A percentile compares a stretch with the other conserved stretches of the same genome.
Conservation (phyloP, 2,113 vertebrate species). For the Piprites chloris region DNA sequence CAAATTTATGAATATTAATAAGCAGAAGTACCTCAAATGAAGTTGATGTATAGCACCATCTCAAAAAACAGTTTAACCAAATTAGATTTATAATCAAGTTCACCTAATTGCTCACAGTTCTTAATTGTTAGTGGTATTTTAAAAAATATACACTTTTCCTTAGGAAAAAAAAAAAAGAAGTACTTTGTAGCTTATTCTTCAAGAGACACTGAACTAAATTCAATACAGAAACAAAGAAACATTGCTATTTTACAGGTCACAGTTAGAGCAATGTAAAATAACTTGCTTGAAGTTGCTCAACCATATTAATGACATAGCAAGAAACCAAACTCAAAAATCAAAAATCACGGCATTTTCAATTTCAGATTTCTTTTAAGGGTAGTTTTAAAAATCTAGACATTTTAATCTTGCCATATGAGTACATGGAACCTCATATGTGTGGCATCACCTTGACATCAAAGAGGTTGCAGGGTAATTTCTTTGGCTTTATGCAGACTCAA, state of each 20-base stretch:
- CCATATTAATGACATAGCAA: not conserved
- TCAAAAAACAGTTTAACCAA: not conserved
- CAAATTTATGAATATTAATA: not conserved
- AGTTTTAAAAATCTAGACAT: not conserved
- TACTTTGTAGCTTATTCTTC: not conserved
- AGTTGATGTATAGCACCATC: not conserved
- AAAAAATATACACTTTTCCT: not conserved
- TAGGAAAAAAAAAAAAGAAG: not conserved
- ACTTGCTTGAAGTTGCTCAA: not conserved
- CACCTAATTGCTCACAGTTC: not conserved
- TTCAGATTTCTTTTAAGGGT: not conserved
- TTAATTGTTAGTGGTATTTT: not conserved
- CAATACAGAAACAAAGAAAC: not conserved
- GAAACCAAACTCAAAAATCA: not conserved
- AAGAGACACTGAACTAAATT: not conserved
- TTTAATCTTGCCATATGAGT: not conserved
- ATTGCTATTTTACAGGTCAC: not conserved
- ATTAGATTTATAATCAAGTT: not conserved
- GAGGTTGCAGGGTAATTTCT: not conserved
- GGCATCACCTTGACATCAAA: not conserved
- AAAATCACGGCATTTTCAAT: not conserved
- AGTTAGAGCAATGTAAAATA: not conserved
- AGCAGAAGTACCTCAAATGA: not conserved
- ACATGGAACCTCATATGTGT: not conserved
- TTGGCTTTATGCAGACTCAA: not conserved